phyloP scores from a whole-genome alignment of 2,888 invertebrate genomes.

The Baronia brevicornis region DNA sequence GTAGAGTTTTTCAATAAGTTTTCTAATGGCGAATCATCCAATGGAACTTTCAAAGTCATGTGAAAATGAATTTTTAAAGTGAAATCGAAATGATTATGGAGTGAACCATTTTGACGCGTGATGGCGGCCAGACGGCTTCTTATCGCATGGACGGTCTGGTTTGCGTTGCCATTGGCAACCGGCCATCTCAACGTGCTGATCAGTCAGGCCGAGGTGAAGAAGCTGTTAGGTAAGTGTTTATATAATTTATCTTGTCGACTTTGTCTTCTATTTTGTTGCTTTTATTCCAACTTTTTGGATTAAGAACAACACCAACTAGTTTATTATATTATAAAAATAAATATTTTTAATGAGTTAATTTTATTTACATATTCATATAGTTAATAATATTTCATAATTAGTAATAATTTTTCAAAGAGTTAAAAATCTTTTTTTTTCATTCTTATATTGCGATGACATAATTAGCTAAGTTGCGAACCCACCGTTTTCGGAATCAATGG shows the following conservation, averaged over 20 bases:
- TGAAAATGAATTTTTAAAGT: conserved; percentile 53
- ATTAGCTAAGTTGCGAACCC: too few relatives aligned
- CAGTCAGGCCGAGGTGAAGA: conserved; percentile 86
- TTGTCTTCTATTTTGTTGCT: too few relatives aligned
- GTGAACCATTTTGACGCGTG: conserved; percentile 38
- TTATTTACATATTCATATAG: too few relatives aligned
- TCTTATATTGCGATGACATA: too few relatives aligned
- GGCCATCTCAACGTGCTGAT: conserved; percentile 87
- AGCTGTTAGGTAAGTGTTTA: conserved; percentile 81
- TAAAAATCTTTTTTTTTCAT: too few relatives aligned
- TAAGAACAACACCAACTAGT: conserved; percentile 1
- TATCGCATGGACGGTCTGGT: conserved; percentile 59
- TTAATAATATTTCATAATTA: too few relatives aligned
- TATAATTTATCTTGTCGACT: neutral
- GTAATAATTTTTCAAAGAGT: too few relatives aligned
- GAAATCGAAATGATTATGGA: conserved; percentile 52
- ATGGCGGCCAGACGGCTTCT: conserved; percentile 56
- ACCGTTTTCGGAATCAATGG: too few relatives aligned
- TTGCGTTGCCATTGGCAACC: conserved; percentile 73
- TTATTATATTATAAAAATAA: too few relatives aligned
- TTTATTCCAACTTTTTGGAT: conserved; percentile 3
- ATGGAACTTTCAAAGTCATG: conserved; percentile 21
- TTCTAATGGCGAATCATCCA: conserved; percentile 32
- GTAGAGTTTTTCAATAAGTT: conserved; percentile 7
- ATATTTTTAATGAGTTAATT: too few relatives aligned